Base-by-base conservation (phyloP, 2,113 vertebrate species). In the Trichechus manatus region DNA sequence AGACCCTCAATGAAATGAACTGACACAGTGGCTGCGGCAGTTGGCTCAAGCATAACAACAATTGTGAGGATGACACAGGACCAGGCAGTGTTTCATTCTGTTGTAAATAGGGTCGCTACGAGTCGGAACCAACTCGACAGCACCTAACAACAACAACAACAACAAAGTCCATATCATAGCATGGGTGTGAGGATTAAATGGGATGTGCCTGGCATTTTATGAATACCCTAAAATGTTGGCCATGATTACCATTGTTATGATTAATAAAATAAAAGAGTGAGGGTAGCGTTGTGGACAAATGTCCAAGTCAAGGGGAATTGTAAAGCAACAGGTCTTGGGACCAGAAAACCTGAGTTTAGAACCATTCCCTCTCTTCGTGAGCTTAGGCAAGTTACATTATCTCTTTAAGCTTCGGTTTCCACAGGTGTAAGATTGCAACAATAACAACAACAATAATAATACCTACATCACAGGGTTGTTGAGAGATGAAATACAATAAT, bases 271-370 rank as follows among this genome's bases (percentile, higher is more conserved):
- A 25, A 23, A 25, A 74, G 74, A 75, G 31, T 42, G 11, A 42
- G 9, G 23, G 19, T 25, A 81, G 44, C 31, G 23, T 42, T 13
- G 6, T 20, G 11, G 50, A 88, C 82, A 80, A 44, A 0, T 31
- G 36, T 84, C 7, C 47, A n/a, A 92, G 79, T 74, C 33, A 92
- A 3, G 1, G 8, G 44, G 14, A 91, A 59, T 31, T 89, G 39
- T 42, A 50, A 17, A 94, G 36, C 63, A 93, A 91, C 0, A 66
- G 42, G 8, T 77, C 33, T n/a, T 13, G 9, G 50, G 31, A 5
- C 20, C 23, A 77, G 44, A 84, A 96, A 90, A 90, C 29, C 61
- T 33, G 53, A 88, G 44, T 85, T 92, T 42, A 77, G 72, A 94
- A 36, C 22, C 39, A 77, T 83, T 63, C 36, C 53, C 75, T 86